Base-by-base conservation (phyloP, 2,113 vertebrate species). In the Hypomesus transpacificus region DNA sequence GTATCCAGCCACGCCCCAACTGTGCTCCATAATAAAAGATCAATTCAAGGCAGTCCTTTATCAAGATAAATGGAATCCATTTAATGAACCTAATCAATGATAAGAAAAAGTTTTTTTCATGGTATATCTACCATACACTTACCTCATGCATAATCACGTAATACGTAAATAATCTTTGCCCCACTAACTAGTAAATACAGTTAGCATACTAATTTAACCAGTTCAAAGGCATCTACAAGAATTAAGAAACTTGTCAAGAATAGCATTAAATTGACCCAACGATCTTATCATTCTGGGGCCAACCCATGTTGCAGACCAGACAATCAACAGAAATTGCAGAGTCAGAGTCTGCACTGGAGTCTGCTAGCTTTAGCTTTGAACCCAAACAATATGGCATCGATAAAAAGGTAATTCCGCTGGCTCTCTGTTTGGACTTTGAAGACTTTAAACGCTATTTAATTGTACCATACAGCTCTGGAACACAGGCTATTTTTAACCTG, bases 131-230 rank as follows among this genome's bases (percentile, higher is more conserved):
- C 31, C 31, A 6, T 34, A 6, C 31, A 34, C 31, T 34, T 8
- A 34, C 31, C 31, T 34, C 31, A 34, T 8, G 31, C 5, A 34
- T 83, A 82, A 75, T 86, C 78, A 76, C 84, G 85, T 81, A n/a
- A 80, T 88, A 26, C 2, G 24, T 26, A 26, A 26, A 26, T 26
- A 2, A 26, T 26, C 24, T 86, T 77, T 76, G 75, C 67, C 78
- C 74, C 85, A 79, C 78, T 78, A 68, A 71, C 75, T 86, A 79
- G 83, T 86, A 89, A 87, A 85, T 80, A 68, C 57, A 68, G 67
- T 78, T 86, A 82, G 72, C 54, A 59, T 86, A 81, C 82, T 84
- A 85, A 87, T 86, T 87, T 85, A 81, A 77, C 76, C 68, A 74
- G 81, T 83, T 90, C 83, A 87, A 87, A 89, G 74, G 34, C 65